Evolutionary conservation across 2,797 vertebrate genomes (phyloP).

Genomic region (Spinibarbus caldwelli): DNA sequence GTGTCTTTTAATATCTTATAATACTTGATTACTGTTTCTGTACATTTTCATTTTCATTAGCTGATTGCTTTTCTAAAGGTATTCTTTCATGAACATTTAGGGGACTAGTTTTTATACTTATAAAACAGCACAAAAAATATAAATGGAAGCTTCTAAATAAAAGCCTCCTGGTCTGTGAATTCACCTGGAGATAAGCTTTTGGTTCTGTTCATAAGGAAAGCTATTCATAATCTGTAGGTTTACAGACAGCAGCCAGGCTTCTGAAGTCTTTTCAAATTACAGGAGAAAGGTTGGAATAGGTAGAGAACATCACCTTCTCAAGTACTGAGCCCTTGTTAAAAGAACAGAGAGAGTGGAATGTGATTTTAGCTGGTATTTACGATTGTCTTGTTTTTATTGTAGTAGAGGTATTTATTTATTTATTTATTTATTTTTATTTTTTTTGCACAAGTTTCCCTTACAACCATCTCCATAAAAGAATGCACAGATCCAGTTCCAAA

Average conservation of each 20-base stretch:
- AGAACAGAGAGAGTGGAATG: background rate
- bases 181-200: background rate
- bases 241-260: background rate
- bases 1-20: background rate
- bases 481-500: background rate
- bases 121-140: background rate
- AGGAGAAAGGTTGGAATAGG: background rate
- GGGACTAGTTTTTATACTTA: background rate
- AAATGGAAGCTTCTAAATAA: background rate
- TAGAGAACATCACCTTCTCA: background rate
- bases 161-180: background rate
- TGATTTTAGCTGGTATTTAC: background rate
- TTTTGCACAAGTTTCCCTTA: background rate
- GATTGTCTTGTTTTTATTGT: conserved; percentile 1
- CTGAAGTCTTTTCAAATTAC: conserved; percentile 5
- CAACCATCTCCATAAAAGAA: background rate
- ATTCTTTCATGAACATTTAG: background rate
- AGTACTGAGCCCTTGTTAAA: background rate
- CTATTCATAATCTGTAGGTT: background rate
- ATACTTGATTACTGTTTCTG: background rate
- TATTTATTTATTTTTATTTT: too few species aligned
- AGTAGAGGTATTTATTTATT: background rate
- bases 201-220: background rate
- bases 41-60: background rate
- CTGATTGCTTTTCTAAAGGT: background rate